Base-by-base conservation (phyloP, 2,888 invertebrate genomes). In the Sussaba pulchella region DNA sequence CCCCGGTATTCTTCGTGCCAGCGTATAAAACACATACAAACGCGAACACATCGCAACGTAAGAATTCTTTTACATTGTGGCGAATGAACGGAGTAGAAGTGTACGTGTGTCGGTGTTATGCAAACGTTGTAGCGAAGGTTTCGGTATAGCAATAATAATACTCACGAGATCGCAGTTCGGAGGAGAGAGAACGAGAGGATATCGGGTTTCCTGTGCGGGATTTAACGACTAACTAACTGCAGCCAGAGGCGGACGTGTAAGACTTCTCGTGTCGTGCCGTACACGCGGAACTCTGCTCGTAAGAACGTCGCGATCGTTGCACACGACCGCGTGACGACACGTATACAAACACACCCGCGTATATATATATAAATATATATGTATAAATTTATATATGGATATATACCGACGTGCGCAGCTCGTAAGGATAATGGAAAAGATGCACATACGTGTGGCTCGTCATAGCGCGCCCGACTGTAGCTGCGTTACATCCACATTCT, bases 201-300 rank as follows among this genome's bases (percentile, higher is more conserved):
- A 70, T 70, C 69, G 69, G 31, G 69, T 69, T 69, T 69, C 69
- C 69, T 43, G 69, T 43, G 57, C 43, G 54, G 43, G 69, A 57
- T 45, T 69, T 57, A 69, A 57, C 69, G 57, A 43, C 17, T 43
- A 57, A 69, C 69, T 69, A 69, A 69, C 69, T 26, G 69, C 36
- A 17, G n/a, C 54, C 57, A 69, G 41, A n/a, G 69, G 41, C 67
- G 52, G 57, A 43, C 31, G 57, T 31, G 69, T 43, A 69, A 31
- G 41, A 69, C 69, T 57, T 69, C 43, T 43, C 43, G 21, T 57
- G 31, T 69, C 43, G 41, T 57, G 41, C 26, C 39, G 59, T 41
- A 39, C 59, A 59, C 41, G 41, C 36, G 59, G 59, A 59, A 59
- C 59, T 39, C 31, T 21, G 19, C 17, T 39, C 39, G 59, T 21